phyloP scores from a whole-genome alignment of 35 echinoderm and acorn worm genomes.

The Strongylocentrotus purpuratus region DNA sequence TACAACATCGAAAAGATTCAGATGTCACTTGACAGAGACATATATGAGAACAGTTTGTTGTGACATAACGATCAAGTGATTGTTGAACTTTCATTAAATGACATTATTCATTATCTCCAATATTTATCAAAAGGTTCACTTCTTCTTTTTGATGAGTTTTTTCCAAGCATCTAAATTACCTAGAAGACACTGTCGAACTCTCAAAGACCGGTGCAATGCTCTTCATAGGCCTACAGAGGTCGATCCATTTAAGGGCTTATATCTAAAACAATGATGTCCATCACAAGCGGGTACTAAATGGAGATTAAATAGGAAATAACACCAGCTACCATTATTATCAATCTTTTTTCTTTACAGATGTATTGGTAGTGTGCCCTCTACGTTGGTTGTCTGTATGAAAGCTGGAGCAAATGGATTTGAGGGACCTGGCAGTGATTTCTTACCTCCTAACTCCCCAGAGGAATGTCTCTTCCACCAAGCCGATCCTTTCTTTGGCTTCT shows the following conservation, averaged over 20 bases:
- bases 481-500: slow-evolving; percentile 45
- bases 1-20: no score
- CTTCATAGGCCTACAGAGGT: no score
- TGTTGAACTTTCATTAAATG: background rate
- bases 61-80: background rate
- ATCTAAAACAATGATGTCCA: no score
- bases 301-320: no score
- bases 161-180: no score
- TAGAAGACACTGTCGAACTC: no score
- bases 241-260: background rate
- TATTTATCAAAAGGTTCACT: no score
- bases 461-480: slow-evolving; percentile 41
- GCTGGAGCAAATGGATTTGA: slow-evolving; percentile 40
- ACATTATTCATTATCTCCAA: no score
- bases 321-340: background rate
- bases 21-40: background rate
- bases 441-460: background rate
- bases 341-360: slow-evolving; percentile 3
- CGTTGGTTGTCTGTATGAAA: slow-evolving; percentile 44
- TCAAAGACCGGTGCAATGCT: no score
- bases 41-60: no score
- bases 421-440: slow-evolving; percentile 32
- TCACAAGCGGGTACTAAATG: no score
- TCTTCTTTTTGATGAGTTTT: no score
- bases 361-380: slow-evolving; percentile 39